These are phyloP conservation scores for Lobophora halterata DNA, from an alignment of 2,888 invertebrate species.

Conservation along the genomic window DNA sequence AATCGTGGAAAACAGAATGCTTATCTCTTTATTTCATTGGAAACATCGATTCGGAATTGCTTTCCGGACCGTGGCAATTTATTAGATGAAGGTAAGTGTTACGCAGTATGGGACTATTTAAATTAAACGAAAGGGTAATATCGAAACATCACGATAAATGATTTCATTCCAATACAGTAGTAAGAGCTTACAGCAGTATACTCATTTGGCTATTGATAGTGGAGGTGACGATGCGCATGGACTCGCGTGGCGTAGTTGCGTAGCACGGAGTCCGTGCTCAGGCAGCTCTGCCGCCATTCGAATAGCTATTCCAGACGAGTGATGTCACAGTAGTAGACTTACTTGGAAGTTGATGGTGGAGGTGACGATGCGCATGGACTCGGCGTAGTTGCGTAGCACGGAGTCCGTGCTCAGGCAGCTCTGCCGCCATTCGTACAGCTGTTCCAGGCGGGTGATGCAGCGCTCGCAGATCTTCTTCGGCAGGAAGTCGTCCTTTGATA, in stretches of 20 bases:
- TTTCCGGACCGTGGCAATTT: not conserved
- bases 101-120: too few relatives aligned
- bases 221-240: constrained; percentile 84
- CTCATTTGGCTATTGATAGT: constrained; percentile 85
- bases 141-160: too few relatives aligned
- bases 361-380: constrained; percentile 84
- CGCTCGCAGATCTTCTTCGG: constrained; percentile 87
- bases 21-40: constrained; percentile 14
- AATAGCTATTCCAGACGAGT: constrained; percentile 57
- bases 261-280: constrained; percentile 84
- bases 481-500: constrained; percentile 86
- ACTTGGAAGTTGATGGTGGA: constrained; percentile 86
- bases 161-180: too few relatives aligned
- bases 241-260: constrained; percentile 83
- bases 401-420: constrained; percentile 84
- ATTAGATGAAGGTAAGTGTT: constrained; percentile 1
- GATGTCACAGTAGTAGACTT: constrained; percentile 26
- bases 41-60: constrained; percentile 5
- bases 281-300: constrained; percentile 84
- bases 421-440: constrained; percentile 85
- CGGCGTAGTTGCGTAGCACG: constrained; percentile 84
- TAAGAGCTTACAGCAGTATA: not conserved
- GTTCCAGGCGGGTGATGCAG: constrained; percentile 83
- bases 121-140: too few relatives aligned
- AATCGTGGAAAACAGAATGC: constrained; percentile 5